Base-by-base conservation (phyloP, 2,113 vertebrate genomes). In the Dissostichus mawsoni region DNA sequence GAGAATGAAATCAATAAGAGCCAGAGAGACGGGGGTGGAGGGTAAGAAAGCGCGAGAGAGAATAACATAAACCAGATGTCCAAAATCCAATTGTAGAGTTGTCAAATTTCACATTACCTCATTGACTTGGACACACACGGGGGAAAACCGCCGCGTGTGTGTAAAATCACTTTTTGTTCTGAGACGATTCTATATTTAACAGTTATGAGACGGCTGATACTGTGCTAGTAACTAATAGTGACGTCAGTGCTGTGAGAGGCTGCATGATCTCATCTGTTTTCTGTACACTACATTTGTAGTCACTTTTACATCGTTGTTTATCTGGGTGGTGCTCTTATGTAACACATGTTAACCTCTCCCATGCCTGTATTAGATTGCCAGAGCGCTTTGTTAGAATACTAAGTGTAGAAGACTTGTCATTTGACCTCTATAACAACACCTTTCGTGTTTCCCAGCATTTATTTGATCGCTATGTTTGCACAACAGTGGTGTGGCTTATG, bases 11-110 rank as follows among this genome's bases (percentile, higher is more conserved):
- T 72, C 62, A 51, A 23, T 36, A 13, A 67, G 55, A 12, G 20
- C 0, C 13, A n/a, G 68, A 23, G 10, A 62, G 55, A 33, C 8
- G 11, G 4, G 14, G 23, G 20, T 25, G 12, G 4, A 10, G 18
- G 33, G 3, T 14, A 41, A 11, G 2, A 45, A 2, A 6, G 14
- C 41, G 56, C 17, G 25, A 44, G 65, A 64, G 56, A 66, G 10
- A 78, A 64, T 73, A 81, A 73, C 52, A 70, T n/a, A 72, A 78
- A 89, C 81, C 90, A 93, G 89, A 89, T 89, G 89, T 84, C 50
- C 58, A 78, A 73, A 53, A 51, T 86, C 64, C 69, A 74, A 53
- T 90, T 82, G 72, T 81, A 71, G 69, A 85, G 71, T 73, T 76
- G 76, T 87, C 80, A 70, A 44, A 88, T 77, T 72, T 84, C 55